These are phyloP conservation scores for Nematopogon swammerdamellus DNA, from an alignment of 2,888 invertebrate species.

Conservation along the genomic window DNA sequence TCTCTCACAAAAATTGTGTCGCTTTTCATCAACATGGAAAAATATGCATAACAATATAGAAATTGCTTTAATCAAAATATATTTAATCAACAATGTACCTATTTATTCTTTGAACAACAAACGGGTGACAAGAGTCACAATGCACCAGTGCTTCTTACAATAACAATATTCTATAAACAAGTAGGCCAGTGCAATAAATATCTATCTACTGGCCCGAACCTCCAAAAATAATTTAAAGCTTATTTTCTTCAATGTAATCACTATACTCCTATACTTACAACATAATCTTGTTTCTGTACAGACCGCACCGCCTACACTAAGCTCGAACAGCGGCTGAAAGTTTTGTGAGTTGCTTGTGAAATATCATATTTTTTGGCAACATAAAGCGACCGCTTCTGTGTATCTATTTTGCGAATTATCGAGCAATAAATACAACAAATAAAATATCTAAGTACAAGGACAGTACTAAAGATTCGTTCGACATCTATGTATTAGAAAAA, in stretches of 20 bases:
- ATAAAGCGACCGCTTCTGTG: not conserved
- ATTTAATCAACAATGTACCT: too few species aligned
- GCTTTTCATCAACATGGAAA: too few species aligned
- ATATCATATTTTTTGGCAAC: not conserved
- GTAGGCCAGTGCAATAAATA: slow-evolving; percentile 16
- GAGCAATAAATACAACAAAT: too few species aligned
- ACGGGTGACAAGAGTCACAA: slow-evolving; percentile 34
- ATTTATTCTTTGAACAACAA: too few species aligned
- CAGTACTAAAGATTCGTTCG: too few species aligned
- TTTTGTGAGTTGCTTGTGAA: not conserved
- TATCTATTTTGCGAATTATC: not conserved
- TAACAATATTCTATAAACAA: slow-evolving; percentile 24
- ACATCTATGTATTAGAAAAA: too few species aligned
- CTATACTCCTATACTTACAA: not conserved
- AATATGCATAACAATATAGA: too few species aligned
- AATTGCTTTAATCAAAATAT: too few species aligned
- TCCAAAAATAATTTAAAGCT: slow-evolving; percentile 53
- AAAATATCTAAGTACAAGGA: too few species aligned
- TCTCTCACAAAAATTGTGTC: too few species aligned
- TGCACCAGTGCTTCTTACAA: slow-evolving; percentile 32
- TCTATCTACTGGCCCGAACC: slow-evolving; percentile 20
- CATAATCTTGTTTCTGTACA: not conserved
- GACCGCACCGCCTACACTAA: not conserved
- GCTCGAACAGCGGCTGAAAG: not conserved
- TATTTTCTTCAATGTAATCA: slow-evolving; percentile 19